Evolutionary conservation across 2,113 vertebrate genomes (phyloP).

Genomic region (Platysternon megacephalum): DNA sequence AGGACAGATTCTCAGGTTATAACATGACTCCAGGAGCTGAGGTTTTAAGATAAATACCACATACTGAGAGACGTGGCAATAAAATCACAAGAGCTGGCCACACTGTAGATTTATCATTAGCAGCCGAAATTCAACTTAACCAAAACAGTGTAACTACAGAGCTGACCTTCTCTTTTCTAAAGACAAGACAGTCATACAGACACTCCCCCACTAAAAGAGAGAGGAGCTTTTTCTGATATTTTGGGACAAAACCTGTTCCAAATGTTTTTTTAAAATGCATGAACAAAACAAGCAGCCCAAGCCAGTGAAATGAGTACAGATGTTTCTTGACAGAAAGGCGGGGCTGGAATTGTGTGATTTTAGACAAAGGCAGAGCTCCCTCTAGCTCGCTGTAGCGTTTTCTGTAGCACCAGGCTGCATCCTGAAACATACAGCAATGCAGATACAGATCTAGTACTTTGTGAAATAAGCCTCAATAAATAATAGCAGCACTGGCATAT

Average conservation of each 20-base stretch:
- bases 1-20: background rate
- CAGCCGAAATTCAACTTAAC: background rate
- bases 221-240: background rate
- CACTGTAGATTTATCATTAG: background rate
- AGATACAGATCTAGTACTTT: rapidly evolving
- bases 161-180: background rate
- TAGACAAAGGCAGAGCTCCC: conserved; percentile 66
- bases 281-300: background rate
- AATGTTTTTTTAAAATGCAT: background rate
- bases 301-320: background rate
- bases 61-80: background rate
- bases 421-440: background rate
- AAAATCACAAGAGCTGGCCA: background rate
- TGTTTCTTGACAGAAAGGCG: background rate
- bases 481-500: background rate
- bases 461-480: background rate
- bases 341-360: background rate
- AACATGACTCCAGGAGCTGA: background rate
- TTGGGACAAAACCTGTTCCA: background rate
- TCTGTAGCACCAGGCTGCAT: background rate
- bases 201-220: background rate
- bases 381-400: conserved; percentile 50
- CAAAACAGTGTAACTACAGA: background rate
- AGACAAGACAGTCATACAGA: background rate
- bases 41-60: background rate